phyloP scores from a whole-genome alignment of 2,113 vertebrate genomes.

The Capricornis sumatraensis region DNA sequence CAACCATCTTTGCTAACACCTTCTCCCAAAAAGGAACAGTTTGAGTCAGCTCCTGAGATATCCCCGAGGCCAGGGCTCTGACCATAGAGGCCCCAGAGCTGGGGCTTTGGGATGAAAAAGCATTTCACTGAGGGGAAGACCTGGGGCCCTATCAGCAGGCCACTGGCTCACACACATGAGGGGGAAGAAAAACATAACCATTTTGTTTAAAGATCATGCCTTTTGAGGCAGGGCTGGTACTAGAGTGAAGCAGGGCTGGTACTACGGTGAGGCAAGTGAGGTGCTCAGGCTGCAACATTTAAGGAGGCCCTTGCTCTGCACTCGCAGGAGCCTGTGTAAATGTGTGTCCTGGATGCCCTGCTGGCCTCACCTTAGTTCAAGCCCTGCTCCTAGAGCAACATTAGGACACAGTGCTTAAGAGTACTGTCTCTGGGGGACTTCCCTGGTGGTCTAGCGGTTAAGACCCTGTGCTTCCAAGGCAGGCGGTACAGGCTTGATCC shows the following conservation, averaged over 20 bases:
- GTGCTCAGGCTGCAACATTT: not conserved
- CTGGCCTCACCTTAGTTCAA: not conserved
- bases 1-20: conserved; percentile 75
- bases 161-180: not conserved
- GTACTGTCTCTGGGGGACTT: not conserved
- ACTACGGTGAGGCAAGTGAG: not conserved
- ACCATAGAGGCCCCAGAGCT: conserved; percentile 29
- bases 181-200: not conserved
- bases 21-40: conserved; percentile 71
- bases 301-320: not conserved
- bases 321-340: not conserved
- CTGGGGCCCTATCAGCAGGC: not conserved
- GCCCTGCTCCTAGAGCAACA: not conserved
- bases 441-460: not conserved
- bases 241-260: not conserved
- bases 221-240: not conserved
- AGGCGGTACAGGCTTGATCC: not conserved
- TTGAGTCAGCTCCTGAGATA: conserved; percentile 56
- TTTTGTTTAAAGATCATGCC: not conserved
- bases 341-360: not conserved
- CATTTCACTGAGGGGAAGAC: not conserved
- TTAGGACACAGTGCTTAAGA: not conserved
- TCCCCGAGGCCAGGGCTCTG: conserved; percentile 52
- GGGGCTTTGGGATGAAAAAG: not conserved
- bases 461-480: not conserved